A percentile compares a stretch with the other conserved stretches of the same genome.
These are phyloP conservation scores for Mormyrus proboscirostris DNA, from an alignment of 2,797 vertebrate genomes.

Conservation along the genomic window DNA sequence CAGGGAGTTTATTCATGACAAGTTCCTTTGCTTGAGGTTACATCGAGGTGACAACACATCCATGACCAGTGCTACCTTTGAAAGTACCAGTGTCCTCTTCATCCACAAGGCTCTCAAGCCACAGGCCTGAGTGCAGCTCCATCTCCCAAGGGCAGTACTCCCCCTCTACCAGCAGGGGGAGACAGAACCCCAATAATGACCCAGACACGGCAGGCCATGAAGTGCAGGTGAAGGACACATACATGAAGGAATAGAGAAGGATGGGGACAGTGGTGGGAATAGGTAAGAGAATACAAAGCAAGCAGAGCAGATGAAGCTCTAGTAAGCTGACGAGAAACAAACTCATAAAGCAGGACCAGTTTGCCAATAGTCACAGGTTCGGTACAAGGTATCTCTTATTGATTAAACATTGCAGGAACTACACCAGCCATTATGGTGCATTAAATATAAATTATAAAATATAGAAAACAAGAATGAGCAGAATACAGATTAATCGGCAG, in stretches of 20 bases:
- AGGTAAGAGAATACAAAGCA: not conserved
- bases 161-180: slow-evolving; percentile 85
- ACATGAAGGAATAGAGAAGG: slow-evolving; percentile 22
- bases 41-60: slow-evolving; percentile 45
- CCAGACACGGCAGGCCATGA: slow-evolving; percentile 36
- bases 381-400: not conserved
- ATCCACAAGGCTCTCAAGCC: slow-evolving; percentile 77
- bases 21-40: slow-evolving; percentile 31
- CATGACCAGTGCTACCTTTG: slow-evolving; percentile 77
- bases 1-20: slow-evolving; percentile 24
- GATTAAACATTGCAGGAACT: not conserved
- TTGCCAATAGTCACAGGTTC: not conserved
- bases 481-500: not conserved
- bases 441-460: not conserved
- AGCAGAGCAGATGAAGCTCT: not conserved
- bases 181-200: slow-evolving; percentile 56
- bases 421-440: not conserved
- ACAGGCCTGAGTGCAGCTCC: slow-evolving; percentile 83
- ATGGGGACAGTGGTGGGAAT: slow-evolving; percentile 31
- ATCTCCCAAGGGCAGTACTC: slow-evolving; percentile 89
- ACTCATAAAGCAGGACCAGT: not conserved
- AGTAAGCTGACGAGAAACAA: not conserved
- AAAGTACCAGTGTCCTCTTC: slow-evolving; percentile 85
- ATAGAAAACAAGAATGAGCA: not conserved
- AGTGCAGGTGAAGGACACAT: slow-evolving; percentile 31